Conservation (phyloP, 53 echinoderm and acorn worm genomes). For the Crossaster papposus region DNA sequence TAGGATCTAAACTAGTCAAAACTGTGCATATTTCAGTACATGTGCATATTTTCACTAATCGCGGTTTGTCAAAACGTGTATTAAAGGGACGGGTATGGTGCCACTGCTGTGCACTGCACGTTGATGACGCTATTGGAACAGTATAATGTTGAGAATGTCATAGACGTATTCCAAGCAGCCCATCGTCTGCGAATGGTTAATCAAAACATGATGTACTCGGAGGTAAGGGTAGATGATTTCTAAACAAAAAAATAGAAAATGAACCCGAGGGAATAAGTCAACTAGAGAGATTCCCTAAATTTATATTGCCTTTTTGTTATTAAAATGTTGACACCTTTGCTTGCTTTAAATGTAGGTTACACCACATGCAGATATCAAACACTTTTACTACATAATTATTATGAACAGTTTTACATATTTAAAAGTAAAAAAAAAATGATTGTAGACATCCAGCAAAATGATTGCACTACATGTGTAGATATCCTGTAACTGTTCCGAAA, state of each 20-base stretch:
- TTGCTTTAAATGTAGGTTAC: too few species aligned
- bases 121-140: conserved; percentile 11
- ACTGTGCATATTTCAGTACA: too few species aligned
- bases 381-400: too few species aligned
- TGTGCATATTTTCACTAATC: not conserved
- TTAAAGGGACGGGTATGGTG: not conserved
- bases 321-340: too few species aligned
- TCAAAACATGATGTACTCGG: conserved; percentile 16
- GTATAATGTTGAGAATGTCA: not conserved
- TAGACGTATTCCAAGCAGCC: conserved; percentile 34
- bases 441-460: too few species aligned
- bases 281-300: too few species aligned
- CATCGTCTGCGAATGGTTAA: conserved; percentile 3
- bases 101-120: not conserved
- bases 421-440: too few species aligned
- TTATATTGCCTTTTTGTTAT: too few species aligned
- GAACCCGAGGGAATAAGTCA: not conserved
- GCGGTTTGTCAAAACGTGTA: not conserved
- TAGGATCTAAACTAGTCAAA: not conserved
- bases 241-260: not conserved
- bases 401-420: too few species aligned
- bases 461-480: too few species aligned
- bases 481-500: too few species aligned
- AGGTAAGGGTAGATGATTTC: not conserved
- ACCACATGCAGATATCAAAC: too few species aligned